Percentiles rank a stretch among this genome's conserved stretches.
phyloP scores from a whole-genome alignment of 1,140 invertebrate genomes.

The Diachasma alloeum region DNA sequence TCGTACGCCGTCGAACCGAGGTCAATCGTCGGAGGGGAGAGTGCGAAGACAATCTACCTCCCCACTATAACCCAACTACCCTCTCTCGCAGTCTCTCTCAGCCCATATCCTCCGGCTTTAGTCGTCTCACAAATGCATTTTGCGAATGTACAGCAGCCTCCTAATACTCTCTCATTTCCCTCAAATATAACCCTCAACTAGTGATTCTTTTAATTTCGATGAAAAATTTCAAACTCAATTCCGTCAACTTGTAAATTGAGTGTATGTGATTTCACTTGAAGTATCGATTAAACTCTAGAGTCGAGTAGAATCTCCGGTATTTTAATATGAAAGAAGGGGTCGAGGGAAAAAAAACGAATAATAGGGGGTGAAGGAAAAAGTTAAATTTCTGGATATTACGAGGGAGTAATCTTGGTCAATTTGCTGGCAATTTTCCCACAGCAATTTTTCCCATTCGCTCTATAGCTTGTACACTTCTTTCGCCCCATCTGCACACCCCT shows the following conservation, averaged over 20 bases:
- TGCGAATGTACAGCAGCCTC: not conserved
- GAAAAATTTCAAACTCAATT: not conserved
- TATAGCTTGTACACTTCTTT: conserved; percentile 1
- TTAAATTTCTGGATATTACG: conserved; percentile 17
- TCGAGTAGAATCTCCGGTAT: not conserved
- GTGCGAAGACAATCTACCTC: conserved; percentile 52
- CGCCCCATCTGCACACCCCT: conserved; percentile 5
- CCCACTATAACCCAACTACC: conserved; percentile 38
- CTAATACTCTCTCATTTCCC: not conserved
- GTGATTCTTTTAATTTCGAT: not conserved
- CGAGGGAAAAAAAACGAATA: not conserved
- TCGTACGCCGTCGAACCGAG: conserved; percentile 51
- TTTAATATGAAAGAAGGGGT: not conserved
- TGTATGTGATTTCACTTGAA: not conserved
- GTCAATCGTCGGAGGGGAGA: conserved; percentile 59
- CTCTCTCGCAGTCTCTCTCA: conserved; percentile 1
- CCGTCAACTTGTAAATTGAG: not conserved
- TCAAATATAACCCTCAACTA: too few species aligned
- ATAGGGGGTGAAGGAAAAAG: not conserved
- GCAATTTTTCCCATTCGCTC: conserved; percentile 19
- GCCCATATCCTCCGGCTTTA: not conserved
- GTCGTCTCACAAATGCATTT: not conserved
- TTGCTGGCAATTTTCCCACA: conserved; percentile 15
- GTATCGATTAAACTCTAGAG: too few species aligned
- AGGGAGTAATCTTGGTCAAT: conserved; percentile 24